phyloP scores from a whole-genome alignment of 2,113 vertebrate species.

The Cephalopholis sonnerati region DNA sequence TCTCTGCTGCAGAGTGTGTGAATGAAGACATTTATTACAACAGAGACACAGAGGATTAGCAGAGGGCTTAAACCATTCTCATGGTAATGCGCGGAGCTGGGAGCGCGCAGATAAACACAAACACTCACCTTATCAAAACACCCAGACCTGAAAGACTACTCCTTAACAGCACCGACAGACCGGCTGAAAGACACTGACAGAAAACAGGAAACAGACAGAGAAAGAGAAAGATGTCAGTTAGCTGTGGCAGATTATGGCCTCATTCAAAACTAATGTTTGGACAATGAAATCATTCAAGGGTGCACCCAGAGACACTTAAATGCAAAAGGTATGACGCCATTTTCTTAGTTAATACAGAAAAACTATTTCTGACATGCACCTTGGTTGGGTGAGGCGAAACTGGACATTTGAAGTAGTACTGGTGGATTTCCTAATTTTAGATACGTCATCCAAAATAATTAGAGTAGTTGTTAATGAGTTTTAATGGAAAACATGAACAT shows the following conservation, averaged over 20 bases:
- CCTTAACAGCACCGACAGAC: constrained; percentile 57
- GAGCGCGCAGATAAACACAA: constrained; percentile 78
- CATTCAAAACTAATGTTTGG: constrained; percentile 22
- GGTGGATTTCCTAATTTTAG: neutral
- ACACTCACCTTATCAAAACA: constrained; percentile 80
- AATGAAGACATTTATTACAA: constrained; percentile 84
- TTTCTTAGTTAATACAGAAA: constrained; percentile 31
- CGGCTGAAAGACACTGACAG: constrained; percentile 39
- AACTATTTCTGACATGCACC: neutral
- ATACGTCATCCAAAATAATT: neutral
- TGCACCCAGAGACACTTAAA: constrained; percentile 13
- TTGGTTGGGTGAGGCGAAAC: neutral
- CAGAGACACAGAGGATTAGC: constrained; percentile 78
- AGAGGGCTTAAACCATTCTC: constrained; percentile 79
- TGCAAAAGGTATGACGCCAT: constrained; percentile 37
- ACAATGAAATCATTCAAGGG: constrained; percentile 51
- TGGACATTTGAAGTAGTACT: neutral
- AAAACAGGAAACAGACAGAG: constrained; percentile 35
- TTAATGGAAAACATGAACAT: neutral
- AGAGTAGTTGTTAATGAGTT: neutral
- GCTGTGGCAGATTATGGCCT: constrained; percentile 48
- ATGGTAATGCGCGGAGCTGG: constrained; percentile 79
- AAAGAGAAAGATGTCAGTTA: constrained; percentile 38
- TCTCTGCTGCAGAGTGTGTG: constrained; percentile 54
- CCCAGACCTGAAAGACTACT: constrained; percentile 73